Base-by-base conservation (phyloP, 1,140 invertebrate species). In the Plodia interpunctella region DNA sequence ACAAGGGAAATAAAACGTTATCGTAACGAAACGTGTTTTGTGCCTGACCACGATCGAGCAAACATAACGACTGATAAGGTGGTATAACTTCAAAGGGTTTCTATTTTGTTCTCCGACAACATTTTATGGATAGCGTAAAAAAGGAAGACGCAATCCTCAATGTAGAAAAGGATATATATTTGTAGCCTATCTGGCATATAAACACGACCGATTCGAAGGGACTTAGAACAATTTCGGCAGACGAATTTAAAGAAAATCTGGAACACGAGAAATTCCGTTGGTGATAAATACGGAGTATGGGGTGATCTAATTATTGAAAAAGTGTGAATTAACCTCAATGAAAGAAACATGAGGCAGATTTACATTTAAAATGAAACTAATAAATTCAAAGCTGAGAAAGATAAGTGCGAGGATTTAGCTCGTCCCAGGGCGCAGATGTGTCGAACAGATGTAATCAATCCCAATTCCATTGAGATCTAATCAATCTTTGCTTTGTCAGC, bases 1-100 rank as follows among this genome's bases (percentile, higher is more conserved):
- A 59, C 55, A 44, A 59, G 57, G 53, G 30, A 59, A 56, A 56
- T 56, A 64, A 63, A 64, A 64, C 53, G 30, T 64, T 64, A 64
- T 63, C 62, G 25, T 49, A 49, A 35, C 38, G 10, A 44, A 44
- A 15, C 38, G 38, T 44, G 38, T 15, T 15, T 44, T 15, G 38
- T 15, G 38, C 15, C 13, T 17, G 15, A 44, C 38, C 38, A 44
- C 13, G 38, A 25, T 53, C 51, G 51, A 25, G 13, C 21, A 53
- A 53, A 53, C 51, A 53, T 25, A 53, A 53, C 20, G 20, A 53
- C 51, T 53, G 51, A 53, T 53, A 53, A 53, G 51, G 51, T 20
- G 19, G 10, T 25, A 53, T 15, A 53, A 53, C 20, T 53, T 53
- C 51, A 53, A 53, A 53, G 20, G 49, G 51, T 10, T 53, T 53